phyloP scores from a whole-genome alignment of 2,888 invertebrate species.

The Pyrgus malvae region DNA sequence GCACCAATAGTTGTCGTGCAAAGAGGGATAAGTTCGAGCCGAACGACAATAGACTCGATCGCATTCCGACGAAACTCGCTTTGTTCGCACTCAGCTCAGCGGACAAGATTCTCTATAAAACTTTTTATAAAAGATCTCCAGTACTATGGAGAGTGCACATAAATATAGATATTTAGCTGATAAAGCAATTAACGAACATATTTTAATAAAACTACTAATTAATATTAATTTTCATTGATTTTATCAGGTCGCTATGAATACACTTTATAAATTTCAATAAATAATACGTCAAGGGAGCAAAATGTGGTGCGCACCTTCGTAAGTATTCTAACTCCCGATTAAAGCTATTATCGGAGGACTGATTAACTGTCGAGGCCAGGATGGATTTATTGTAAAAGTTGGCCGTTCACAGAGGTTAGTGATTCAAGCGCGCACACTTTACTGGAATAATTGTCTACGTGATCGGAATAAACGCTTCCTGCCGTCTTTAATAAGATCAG shows the following conservation, averaged over 20 bases:
- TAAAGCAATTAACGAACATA: too few species aligned
- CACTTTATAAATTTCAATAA: constrained; percentile 1
- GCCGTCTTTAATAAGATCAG: constrained; percentile 74
- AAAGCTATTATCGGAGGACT: constrained; percentile 79
- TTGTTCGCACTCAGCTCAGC: constrained; percentile 72
- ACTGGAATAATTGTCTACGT: constrained; percentile 82
- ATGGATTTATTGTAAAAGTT: constrained; percentile 82
- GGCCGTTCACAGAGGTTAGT: constrained; percentile 77
- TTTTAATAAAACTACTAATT: neutral
- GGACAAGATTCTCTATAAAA: constrained; percentile 60
- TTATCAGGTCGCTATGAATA: neutral
- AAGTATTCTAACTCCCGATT: constrained; percentile 74
- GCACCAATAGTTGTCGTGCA: constrained; percentile 67
- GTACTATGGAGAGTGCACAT: constrained; percentile 6
- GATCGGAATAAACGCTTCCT: constrained; percentile 71
- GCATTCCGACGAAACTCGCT: constrained; percentile 57
- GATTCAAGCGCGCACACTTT: constrained; percentile 80
- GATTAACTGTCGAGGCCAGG: constrained; percentile 80
- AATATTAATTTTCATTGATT: too few species aligned
- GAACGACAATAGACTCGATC: constrained; percentile 53
- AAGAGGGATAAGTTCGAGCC: constrained; percentile 64
- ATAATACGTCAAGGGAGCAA: constrained; percentile 28
- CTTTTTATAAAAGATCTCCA: constrained; percentile 52
- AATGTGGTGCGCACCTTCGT: constrained; percentile 50
- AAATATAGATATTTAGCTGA: too few species aligned